Conservation (phyloP, 2,888 invertebrate genomes). For the Synanthedon formicaeformis region DNA sequence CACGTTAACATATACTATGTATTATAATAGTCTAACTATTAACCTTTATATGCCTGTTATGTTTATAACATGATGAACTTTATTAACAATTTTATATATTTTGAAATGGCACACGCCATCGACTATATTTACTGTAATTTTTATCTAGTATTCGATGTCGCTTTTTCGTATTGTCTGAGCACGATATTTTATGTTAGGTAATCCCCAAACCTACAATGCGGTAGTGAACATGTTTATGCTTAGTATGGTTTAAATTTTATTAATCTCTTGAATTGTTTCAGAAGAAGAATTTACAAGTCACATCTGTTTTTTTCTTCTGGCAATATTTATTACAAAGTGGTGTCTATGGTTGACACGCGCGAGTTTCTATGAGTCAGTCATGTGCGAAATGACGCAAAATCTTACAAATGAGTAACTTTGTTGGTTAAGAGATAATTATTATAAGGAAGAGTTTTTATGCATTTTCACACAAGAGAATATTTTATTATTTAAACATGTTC, state of each 20-base stretch:
- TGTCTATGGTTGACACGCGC: too few relatives aligned
- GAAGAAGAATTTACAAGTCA: too few relatives aligned
- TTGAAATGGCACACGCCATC: constrained; percentile 68
- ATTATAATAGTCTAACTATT: constrained; percentile 71
- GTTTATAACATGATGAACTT: constrained; percentile 69
- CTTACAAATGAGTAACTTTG: too few relatives aligned
- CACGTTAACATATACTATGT: constrained; percentile 67
- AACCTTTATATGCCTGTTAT: constrained; percentile 71
- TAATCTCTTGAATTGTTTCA: too few relatives aligned
- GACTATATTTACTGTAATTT: constrained; percentile 67
- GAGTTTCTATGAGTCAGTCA: too few relatives aligned
- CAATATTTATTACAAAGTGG: too few relatives aligned
- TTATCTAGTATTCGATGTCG: constrained; percentile 60
- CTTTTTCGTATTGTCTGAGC: constrained; percentile 61
- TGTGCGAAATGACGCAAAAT: too few relatives aligned
- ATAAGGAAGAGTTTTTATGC: too few relatives aligned
- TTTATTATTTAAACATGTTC: too few relatives aligned
- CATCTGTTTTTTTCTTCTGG: too few relatives aligned
- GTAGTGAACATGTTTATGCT: constrained; percentile 40
- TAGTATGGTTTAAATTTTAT: background rate
- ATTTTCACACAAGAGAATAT: too few relatives aligned
- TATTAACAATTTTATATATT: constrained; percentile 56
- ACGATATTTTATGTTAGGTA: constrained; percentile 57
- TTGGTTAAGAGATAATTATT: too few relatives aligned
- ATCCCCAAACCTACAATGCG: constrained; percentile 30